A percentile compares a stretch with the other conserved stretches of the same genome.
Conservation (phyloP, 2,888 invertebrate genomes). For the Polydrusus tereticollis region DNA sequence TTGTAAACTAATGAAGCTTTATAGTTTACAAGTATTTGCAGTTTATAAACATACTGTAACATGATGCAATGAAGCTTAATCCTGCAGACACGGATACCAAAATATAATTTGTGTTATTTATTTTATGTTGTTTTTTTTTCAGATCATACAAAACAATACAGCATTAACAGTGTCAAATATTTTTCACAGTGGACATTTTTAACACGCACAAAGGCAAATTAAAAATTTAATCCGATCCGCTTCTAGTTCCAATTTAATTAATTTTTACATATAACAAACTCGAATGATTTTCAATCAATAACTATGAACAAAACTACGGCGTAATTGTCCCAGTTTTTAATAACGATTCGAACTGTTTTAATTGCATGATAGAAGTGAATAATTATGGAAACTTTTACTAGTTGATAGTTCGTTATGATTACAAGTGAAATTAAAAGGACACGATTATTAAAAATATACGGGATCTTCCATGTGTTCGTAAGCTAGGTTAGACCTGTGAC, state of each 20-base stretch:
- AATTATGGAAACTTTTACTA: neutral
- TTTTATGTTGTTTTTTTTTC: neutral
- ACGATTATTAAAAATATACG: neutral
- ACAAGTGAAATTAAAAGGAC: neutral
- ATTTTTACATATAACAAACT: constrained; percentile 27
- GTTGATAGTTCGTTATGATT: neutral
- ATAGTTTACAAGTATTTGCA: too few relatives aligned
- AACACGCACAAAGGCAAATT: constrained; percentile 7
- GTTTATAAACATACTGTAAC: too few relatives aligned
- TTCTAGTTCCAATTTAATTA: constrained; percentile 24
- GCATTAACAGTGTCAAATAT: constrained; percentile 2
- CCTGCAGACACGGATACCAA: too few relatives aligned
- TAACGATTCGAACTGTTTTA: constrained; percentile 13
- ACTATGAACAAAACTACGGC: constrained; percentile 17
- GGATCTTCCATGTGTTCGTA: too few relatives aligned
- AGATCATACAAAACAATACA: neutral
- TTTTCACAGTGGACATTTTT: neutral
- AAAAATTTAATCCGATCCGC: constrained; percentile 23
- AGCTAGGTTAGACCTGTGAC: too few relatives aligned
- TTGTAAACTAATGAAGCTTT: too few relatives aligned
- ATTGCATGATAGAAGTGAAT: neutral
- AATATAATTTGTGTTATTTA: neutral
- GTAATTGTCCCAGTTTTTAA: constrained; percentile 26
- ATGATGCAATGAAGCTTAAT: too few relatives aligned
- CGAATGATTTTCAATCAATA: constrained; percentile 20